Percentiles rank a stretch among this genome's conserved stretches.
Conservation (phyloP, 2,797 vertebrate species). For the Scarus forsteni region DNA sequence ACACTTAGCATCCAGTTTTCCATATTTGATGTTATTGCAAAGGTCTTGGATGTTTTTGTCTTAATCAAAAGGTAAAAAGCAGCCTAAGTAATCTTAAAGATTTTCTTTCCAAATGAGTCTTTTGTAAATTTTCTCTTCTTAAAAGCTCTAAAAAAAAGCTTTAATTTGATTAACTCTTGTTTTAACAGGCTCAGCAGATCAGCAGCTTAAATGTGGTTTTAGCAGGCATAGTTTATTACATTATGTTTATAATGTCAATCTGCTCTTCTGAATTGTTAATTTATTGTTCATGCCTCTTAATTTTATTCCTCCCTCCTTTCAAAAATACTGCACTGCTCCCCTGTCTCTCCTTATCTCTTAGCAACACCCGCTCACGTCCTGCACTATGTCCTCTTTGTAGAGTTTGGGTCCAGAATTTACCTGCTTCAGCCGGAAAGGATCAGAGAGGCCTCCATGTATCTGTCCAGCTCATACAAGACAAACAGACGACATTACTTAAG, state of each 20-base stretch:
- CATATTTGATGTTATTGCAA: too few relatives aligned
- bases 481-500: not conserved
- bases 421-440: slow-evolving; percentile 44
- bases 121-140: too few relatives aligned
- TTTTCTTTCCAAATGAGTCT: too few relatives aligned
- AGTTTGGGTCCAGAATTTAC: slow-evolving; percentile 49
- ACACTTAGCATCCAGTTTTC: too few relatives aligned
- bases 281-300: slow-evolving; percentile 54
- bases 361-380: slow-evolving; percentile 57
- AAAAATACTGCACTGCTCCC: slow-evolving; percentile 20
- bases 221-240: slow-evolving; percentile 44
- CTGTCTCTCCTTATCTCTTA: slow-evolving; percentile 62
- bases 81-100: too few relatives aligned
- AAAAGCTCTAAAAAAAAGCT: not conserved
- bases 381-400: slow-evolving; percentile 49
- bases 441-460: slow-evolving; percentile 3
- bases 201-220: slow-evolving; percentile 17
- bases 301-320: slow-evolving; percentile 37
- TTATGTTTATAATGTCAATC: slow-evolving; percentile 50
- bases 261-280: slow-evolving; percentile 55
- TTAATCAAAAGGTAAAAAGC: too few relatives aligned
- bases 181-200: slow-evolving; percentile 12
- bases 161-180: slow-evolving; percentile 19
- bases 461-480: not conserved
- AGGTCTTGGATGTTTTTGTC: too few relatives aligned